A percentile compares a stretch with the other conserved stretches of the same genome.
Conservation (phyloP, 1,140 invertebrate genomes). For the Brachionus koreanus region DNA sequence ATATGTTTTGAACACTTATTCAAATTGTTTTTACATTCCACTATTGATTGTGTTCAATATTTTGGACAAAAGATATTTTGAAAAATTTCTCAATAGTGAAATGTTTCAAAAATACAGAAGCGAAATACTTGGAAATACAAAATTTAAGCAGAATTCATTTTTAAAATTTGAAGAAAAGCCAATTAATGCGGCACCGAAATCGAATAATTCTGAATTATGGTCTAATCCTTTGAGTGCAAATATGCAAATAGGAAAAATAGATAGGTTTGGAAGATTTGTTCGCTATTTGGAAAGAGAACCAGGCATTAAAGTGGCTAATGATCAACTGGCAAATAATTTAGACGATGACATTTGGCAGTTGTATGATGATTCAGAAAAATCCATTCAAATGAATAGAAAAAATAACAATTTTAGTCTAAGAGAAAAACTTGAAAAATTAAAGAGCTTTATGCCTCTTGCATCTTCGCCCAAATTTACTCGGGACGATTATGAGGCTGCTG, state of each 20-base stretch:
- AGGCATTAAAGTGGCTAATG: neutral
- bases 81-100: neutral
- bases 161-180: neutral
- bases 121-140: neutral
- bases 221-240: neutral
- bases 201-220: neutral
- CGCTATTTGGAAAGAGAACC: neutral
- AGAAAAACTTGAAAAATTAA: constrained; percentile 8
- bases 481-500: neutral
- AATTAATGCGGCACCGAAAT: neutral
- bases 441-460: neutral
- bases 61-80: constrained; percentile 1
- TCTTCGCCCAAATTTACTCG: neutral
- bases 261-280: neutral
- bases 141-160: neutral
- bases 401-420: neutral
- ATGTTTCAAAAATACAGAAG: neutral
- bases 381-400: neutral
- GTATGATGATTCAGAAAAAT: neutral
- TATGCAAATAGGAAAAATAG: neutral
- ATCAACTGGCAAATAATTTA: neutral
- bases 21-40: constrained; percentile 33
- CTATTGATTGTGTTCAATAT: constrained; percentile 1
- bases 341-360: neutral
- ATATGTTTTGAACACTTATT: neutral